These are phyloP conservation scores for Drosophila athabasca DNA, from an alignment of 1,140 invertebrate genomes.

Conservation along the genomic window DNA sequence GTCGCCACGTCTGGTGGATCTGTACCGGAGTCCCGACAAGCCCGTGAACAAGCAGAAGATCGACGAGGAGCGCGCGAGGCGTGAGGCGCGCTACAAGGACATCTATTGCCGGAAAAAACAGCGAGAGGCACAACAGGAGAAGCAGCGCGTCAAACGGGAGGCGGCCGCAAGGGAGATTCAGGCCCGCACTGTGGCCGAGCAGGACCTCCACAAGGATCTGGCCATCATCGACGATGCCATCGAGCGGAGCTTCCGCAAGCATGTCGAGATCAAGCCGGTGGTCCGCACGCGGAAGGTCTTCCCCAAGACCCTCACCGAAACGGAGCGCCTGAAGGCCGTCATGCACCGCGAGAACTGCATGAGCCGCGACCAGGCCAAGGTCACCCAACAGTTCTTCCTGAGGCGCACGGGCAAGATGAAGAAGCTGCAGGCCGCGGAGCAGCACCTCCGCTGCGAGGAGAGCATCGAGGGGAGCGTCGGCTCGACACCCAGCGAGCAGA, in stretches of 20 bases:
- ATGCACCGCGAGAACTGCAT: constrained; percentile 69
- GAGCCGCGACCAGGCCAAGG: constrained; percentile 49
- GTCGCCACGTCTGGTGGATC: constrained; percentile 37
- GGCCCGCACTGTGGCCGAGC: constrained; percentile 57
- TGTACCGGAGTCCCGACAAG: constrained; percentile 67
- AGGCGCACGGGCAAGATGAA: constrained; percentile 61
- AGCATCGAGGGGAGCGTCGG: constrained; percentile 49
- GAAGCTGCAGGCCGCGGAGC: constrained; percentile 52
- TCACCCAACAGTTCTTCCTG: constrained; percentile 64
- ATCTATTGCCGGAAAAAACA: constrained; percentile 65
- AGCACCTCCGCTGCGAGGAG: constrained; percentile 58
- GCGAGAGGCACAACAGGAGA: constrained; percentile 10
- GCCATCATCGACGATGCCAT: constrained; percentile 68
- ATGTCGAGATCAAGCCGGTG: constrained; percentile 60
- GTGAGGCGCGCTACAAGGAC: constrained; percentile 68
- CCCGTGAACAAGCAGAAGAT: constrained; percentile 57
- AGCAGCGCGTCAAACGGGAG: constrained; percentile 26
- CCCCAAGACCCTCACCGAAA: constrained; percentile 72
- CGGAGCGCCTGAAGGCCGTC: constrained; percentile 62
- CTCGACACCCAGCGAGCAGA: constrained; percentile 66
- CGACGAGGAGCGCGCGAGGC: constrained; percentile 43
- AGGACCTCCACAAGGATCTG: constrained; percentile 53
- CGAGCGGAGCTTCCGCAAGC: constrained; percentile 61
- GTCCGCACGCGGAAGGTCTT: constrained; percentile 54
- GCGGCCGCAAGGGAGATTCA: constrained; percentile 39